These are phyloP conservation scores for Mormoops blainvillei DNA, from an alignment of 2,113 vertebrate genomes.

Conservation along the genomic window DNA sequence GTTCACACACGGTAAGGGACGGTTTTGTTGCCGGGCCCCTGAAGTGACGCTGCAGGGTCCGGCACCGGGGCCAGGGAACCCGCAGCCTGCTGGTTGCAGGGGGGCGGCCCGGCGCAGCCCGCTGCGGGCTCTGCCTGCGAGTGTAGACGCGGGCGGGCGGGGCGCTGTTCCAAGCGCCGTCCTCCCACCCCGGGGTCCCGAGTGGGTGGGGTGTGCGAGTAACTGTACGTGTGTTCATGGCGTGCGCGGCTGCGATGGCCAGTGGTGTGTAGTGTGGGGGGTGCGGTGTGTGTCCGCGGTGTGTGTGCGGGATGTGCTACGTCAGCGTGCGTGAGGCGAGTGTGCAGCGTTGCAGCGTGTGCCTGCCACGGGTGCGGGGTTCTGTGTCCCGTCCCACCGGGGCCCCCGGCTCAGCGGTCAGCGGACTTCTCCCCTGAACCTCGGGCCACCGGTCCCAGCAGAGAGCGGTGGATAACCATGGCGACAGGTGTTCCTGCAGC, in stretches of 20 bases:
- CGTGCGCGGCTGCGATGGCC: background rate
- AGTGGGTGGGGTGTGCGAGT: background rate
- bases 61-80: rapidly evolving
- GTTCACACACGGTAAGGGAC: background rate
- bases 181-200: rapidly evolving
- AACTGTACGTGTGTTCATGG: background rate
- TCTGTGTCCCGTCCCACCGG: rapidly evolving
- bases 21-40: background rate
- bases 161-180: rapidly evolving
- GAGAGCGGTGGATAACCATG: slow-evolving; percentile 71
- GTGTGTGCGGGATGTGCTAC: background rate
- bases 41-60: background rate
- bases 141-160: background rate
- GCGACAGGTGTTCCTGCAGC: slow-evolving; percentile 77
- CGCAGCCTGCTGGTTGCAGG: background rate
- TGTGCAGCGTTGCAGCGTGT: background rate
- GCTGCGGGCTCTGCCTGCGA: rapidly evolving
- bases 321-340: background rate
- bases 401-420: background rate
- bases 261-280: background rate
- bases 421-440: background rate
- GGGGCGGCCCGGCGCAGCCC: too few species aligned
- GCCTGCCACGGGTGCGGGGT: background rate
- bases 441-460: rapidly evolving
- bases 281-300: background rate